Percentiles rank a stretch among this genome's conserved stretches.
These are phyloP conservation scores for Yponomeuta plumbellus DNA, from an alignment of 2,888 invertebrate species.

Conservation along the genomic window DNA sequence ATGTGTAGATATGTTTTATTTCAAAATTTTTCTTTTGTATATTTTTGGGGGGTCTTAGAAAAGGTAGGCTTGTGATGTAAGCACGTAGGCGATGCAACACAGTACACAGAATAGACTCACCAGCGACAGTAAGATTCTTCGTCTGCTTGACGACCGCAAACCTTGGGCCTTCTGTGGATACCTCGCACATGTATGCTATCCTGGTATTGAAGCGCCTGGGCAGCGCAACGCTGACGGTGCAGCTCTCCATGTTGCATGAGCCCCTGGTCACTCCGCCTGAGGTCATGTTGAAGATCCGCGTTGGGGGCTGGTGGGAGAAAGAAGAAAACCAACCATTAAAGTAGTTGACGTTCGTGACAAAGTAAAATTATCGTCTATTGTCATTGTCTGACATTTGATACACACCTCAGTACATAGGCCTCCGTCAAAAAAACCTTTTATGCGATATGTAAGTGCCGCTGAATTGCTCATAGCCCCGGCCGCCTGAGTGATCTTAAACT, in stretches of 20 bases:
- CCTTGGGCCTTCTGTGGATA: constrained; percentile 63
- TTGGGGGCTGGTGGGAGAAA: constrained; percentile 44
- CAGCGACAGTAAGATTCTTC: constrained; percentile 63
- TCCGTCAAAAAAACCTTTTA: no score
- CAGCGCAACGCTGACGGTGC: constrained; percentile 52
- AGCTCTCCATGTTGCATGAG: constrained; percentile 52
- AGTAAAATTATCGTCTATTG: no score
- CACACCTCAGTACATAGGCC: no score
- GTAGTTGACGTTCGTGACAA: neutral
- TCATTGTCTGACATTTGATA: no score
- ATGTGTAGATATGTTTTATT: no score
- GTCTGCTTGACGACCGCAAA: constrained; percentile 67
- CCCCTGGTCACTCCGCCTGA: constrained; percentile 44
- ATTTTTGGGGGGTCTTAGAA: no score
- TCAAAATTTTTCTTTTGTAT: no score
- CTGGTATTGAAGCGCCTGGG: constrained; percentile 52
- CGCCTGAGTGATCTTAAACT: no score
- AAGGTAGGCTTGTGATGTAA: no score
- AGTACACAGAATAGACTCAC: constrained; percentile 34
- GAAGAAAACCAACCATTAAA: neutral
- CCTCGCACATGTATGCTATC: constrained; percentile 62
- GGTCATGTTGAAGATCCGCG: constrained; percentile 60
- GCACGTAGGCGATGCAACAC: no score
- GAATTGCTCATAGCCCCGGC: no score
- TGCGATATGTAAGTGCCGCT: no score